Evolutionary conservation across 2,888 invertebrate genomes (phyloP).

Genomic region (Epinotia brunnichana): DNA sequence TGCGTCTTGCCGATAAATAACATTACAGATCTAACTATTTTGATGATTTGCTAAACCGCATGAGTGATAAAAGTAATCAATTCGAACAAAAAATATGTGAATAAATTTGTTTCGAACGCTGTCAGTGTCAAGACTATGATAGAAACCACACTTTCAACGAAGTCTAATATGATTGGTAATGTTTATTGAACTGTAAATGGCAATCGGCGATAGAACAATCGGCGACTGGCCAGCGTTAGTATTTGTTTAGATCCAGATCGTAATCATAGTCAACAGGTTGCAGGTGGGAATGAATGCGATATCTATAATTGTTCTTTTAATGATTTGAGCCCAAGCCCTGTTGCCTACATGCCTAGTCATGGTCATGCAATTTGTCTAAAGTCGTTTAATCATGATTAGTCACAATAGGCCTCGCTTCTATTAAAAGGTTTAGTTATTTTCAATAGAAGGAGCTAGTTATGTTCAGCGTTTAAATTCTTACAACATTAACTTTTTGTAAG

Average conservation of each 20-base stretch:
- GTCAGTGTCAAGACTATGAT: background rate
- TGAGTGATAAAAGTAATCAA: background rate
- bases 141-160: conserved; percentile 1
- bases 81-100: background rate
- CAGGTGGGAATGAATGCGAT: conserved; percentile 79
- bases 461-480: conserved; percentile 49
- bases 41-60: conserved; percentile 2
- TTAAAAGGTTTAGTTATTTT: conserved; percentile 75
- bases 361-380: conserved; percentile 84
- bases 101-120: background rate
- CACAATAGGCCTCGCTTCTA: conserved; percentile 79
- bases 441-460: conserved; percentile 68
- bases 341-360: conserved; percentile 81
- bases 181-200: conserved; percentile 23
- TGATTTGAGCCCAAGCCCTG: conserved; percentile 77
- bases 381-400: conserved; percentile 84
- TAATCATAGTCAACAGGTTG: conserved; percentile 78
- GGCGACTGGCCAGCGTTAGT: conserved; percentile 63
- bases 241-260: conserved; percentile 80
- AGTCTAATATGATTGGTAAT: conserved; percentile 23
- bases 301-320: conserved; percentile 84
- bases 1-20: conserved; percentile 43
- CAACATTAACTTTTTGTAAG: conserved; percentile 42
- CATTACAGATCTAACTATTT: conserved; percentile 15
- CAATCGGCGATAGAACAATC: conserved; percentile 52